Percentiles rank a stretch among this genome's conserved stretches.
Conservation (phyloP, 2,113 vertebrate species). For the Dissostichus mawsoni region DNA sequence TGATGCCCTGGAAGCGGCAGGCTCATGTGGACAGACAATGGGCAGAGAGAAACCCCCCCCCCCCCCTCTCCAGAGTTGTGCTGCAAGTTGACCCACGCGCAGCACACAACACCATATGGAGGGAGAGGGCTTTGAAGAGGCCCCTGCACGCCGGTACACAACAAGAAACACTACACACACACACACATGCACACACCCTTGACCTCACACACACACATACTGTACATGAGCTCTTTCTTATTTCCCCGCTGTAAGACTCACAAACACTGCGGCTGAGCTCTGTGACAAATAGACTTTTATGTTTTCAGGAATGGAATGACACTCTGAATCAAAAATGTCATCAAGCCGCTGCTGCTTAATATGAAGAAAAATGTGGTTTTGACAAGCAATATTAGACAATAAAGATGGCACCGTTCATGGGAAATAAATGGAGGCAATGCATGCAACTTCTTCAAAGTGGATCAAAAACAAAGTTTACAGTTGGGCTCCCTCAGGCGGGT, state of each 20-base stretch:
- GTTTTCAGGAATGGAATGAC: conserved; percentile 36
- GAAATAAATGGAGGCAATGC: conserved; percentile 40
- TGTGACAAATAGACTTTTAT: conserved; percentile 10
- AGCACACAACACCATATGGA: conserved; percentile 52
- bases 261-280: neutral
- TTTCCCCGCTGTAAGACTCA: conserved; percentile 27
- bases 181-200: conserved; percentile 13
- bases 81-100: conserved; percentile 65
- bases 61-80: conserved; percentile 56
- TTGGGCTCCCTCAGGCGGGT: neutral
- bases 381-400: conserved; percentile 55
- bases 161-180: conserved; percentile 1
- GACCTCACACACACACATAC: conserved; percentile 21
- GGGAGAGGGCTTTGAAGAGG: conserved; percentile 68
- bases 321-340: conserved; percentile 46
- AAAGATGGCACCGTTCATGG: conserved; percentile 38
- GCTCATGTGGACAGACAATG: conserved; percentile 72
- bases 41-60: conserved; percentile 54
- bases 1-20: conserved; percentile 66
- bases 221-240: conserved; percentile 2
- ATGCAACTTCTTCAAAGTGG: conserved; percentile 41
- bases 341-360: conserved; percentile 49
- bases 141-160: conserved; percentile 34
- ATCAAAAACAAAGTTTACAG: conserved; percentile 44
- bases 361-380: conserved; percentile 54